Evolutionary conservation across 2,113 vertebrate species (phyloP).

Genomic region (Elachura formosa): DNA sequence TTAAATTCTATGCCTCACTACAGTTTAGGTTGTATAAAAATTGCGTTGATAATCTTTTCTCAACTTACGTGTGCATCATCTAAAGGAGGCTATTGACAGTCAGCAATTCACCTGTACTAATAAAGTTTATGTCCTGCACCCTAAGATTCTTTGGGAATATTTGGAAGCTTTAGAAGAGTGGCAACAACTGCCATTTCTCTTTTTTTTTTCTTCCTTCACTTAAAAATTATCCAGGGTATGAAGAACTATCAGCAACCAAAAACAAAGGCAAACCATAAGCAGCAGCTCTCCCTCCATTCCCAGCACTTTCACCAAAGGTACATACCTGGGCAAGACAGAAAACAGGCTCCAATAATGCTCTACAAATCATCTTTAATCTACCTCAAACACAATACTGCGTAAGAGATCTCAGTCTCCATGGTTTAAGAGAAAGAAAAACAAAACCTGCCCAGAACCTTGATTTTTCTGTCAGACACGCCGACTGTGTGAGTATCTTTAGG

Average conservation of each 20-base stretch:
- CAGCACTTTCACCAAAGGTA: neutral
- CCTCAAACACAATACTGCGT: accelerated
- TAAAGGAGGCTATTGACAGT: neutral
- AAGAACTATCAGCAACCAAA: neutral
- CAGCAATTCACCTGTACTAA: neutral
- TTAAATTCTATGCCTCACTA: neutral
- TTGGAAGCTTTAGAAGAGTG: neutral
- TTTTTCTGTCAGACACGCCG: neutral
- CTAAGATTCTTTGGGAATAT: neutral
- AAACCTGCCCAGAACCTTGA: neutral
- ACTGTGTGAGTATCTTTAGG: neutral
- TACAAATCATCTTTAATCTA: neutral
- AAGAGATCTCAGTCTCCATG: neutral
- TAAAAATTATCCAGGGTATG: neutral
- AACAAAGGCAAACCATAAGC: neutral
- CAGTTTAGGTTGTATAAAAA: neutral
- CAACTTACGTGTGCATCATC: neutral
- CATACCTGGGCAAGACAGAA: neutral
- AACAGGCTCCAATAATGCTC: neutral
- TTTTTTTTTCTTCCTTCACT: neutral
- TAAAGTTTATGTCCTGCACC: neutral
- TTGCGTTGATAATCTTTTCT: neutral
- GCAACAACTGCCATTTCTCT: neutral
- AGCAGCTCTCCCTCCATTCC: neutral
- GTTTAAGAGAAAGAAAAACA: neutral